Evolutionary conservation across 1,140 invertebrate genomes (phyloP).

Genomic region (Chlorops oryzae): DNA sequence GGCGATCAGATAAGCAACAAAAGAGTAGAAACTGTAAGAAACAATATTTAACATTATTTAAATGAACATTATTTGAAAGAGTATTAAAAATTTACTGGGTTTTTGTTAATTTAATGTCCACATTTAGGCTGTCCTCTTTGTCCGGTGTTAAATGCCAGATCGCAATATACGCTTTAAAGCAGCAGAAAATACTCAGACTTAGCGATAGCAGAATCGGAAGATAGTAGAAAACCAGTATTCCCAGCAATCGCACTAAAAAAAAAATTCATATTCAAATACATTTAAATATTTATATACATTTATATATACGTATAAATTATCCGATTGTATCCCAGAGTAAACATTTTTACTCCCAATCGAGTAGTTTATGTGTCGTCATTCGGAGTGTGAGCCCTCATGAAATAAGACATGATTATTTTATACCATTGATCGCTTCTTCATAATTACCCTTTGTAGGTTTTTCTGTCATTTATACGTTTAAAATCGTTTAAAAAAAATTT

Average conservation of each 20-base stretch:
- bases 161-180: slow-evolving; percentile 28
- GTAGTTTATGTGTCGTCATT: too few species aligned
- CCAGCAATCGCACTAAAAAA: slow-evolving; percentile 35
- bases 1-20: slow-evolving; percentile 30
- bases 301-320: too few species aligned
- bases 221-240: slow-evolving; percentile 39
- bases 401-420: too few species aligned
- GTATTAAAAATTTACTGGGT: slow-evolving; percentile 24
- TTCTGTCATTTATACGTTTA: too few species aligned
- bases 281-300: too few species aligned
- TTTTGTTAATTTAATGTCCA: slow-evolving; percentile 32
- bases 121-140: slow-evolving; percentile 28
- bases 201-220: slow-evolving; percentile 28
- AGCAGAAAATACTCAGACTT: slow-evolving; percentile 28
- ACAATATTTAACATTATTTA: background rate
- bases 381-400: too few species aligned
- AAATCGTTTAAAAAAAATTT: too few species aligned
- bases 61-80: background rate
- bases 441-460: too few species aligned
- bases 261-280: background rate
- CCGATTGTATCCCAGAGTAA: too few species aligned
- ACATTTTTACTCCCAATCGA: too few species aligned
- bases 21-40: slow-evolving; percentile 29
- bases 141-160: slow-evolving; percentile 28
- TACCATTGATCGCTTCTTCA: too few species aligned